Evolutionary conservation across 2,113 vertebrate species (phyloP).

Genomic region (Daphoenositta chrysoptera): DNA sequence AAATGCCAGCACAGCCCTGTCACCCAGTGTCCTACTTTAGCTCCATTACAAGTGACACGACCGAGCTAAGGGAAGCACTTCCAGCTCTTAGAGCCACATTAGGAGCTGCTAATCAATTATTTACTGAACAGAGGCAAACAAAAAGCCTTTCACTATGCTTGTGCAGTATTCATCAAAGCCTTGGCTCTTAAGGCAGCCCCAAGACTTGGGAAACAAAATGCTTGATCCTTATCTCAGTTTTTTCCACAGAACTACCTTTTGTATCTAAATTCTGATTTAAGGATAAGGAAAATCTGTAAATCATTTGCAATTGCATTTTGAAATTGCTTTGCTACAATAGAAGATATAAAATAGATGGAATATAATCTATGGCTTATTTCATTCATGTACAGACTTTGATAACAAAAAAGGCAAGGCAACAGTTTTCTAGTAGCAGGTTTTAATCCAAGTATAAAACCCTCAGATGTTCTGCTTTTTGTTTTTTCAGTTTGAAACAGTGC

Average conservation of each 20-base stretch:
- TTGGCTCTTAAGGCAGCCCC: not conserved
- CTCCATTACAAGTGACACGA: not conserved
- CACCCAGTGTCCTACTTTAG: not conserved
- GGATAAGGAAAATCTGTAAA: not conserved
- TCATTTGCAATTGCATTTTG: not conserved
- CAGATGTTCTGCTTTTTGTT: not conserved
- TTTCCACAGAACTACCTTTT: not conserved
- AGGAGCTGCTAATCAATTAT: constrained; percentile 23
- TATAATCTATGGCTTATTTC: not conserved
- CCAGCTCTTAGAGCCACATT: constrained; percentile 2
- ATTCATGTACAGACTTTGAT: not conserved
- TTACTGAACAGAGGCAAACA: not conserved
- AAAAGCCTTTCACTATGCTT: not conserved
- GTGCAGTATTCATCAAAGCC: not conserved
- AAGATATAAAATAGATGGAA: not conserved
- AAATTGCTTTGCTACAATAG: not conserved
- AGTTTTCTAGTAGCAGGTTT: not conserved
- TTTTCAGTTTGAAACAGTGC: not conserved
- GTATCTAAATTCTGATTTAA: not conserved
- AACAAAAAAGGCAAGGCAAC: not conserved
- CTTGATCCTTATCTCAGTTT: not conserved
- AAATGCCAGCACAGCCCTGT: not conserved
- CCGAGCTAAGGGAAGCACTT: not conserved
- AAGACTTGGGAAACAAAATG: not conserved
- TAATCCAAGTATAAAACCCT: not conserved